phyloP scores from a whole-genome alignment of 2,797 vertebrate genomes.

The Pipistrellus pygmaeus region DNA sequence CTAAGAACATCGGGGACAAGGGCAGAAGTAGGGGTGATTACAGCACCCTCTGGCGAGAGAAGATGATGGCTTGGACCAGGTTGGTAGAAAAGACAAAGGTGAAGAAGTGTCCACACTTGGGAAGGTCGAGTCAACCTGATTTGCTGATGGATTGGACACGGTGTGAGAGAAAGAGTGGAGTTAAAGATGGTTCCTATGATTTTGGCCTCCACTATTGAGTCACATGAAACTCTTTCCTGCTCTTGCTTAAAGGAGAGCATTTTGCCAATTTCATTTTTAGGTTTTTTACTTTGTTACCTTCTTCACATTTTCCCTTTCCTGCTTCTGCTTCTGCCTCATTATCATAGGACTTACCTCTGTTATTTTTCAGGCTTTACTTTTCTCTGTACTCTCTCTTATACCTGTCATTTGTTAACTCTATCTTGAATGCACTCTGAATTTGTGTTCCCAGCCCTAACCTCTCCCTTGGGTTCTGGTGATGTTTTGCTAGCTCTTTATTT shows the following conservation, averaged over 20 bases:
- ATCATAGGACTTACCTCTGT: neutral
- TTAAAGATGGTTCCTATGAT: neutral
- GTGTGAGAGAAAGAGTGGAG: neutral
- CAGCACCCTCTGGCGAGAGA: neutral
- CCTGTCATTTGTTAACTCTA: neutral
- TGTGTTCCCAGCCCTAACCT: neutral
- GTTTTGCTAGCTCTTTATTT: neutral
- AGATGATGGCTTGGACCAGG: neutral
- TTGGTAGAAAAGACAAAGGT: neutral
- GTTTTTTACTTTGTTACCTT: neutral
- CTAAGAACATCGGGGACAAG: neutral
- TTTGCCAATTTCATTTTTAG: neutral
- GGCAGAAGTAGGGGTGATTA: neutral
- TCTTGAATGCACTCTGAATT: neutral
- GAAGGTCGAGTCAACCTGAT: neutral
- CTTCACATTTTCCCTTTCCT: neutral
- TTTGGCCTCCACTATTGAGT: neutral
- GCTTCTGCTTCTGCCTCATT: neutral
- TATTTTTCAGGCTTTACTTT: neutral
- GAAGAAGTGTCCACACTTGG: neutral
- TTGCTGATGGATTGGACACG: neutral
- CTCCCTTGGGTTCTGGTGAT: neutral
- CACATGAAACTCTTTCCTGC: neutral
- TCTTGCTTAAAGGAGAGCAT: neutral
- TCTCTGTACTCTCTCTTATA: neutral